phyloP scores from a whole-genome alignment of 2,797 vertebrate species.

The Anguilla pacifica region DNA sequence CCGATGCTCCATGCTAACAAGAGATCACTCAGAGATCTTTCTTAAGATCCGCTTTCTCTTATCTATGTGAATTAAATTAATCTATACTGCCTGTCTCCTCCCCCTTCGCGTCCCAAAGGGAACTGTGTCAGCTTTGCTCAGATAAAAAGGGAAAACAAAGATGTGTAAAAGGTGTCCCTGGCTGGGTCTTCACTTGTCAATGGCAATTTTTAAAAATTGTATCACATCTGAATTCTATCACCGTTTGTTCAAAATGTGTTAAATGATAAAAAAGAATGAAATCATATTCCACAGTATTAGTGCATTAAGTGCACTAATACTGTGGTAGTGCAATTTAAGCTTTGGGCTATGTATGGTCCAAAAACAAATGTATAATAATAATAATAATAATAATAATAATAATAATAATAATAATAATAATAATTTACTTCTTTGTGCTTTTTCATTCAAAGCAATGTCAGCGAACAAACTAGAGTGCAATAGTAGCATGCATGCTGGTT shows the following conservation, averaged over 20 bases:
- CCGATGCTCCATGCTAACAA: conserved; percentile 23
- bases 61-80: conserved; percentile 26
- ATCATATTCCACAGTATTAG: background rate
- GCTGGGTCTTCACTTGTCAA: background rate
- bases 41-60: conserved; percentile 22
- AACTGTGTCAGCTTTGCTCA: conserved; percentile 14
- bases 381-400: conserved; percentile 16
- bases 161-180: background rate
- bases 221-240: background rate
- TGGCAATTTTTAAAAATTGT: background rate
- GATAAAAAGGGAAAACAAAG: conserved; percentile 19
- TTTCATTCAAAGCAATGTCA: background rate
- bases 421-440: background rate
- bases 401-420: conserved; percentile 25
- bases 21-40: conserved; percentile 28
- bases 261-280: background rate
- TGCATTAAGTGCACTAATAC: too few relatives aligned
- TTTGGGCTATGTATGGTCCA: background rate
- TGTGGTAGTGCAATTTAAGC: background rate
- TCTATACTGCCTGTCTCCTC: conserved; percentile 16
- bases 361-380: background rate
- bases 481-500: background rate
- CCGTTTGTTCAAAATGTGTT: background rate
- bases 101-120: conserved; percentile 14
- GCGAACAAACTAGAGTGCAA: background rate